phyloP scores from a whole-genome alignment of 2,888 invertebrate species.

The Plagiodera versicolora region DNA sequence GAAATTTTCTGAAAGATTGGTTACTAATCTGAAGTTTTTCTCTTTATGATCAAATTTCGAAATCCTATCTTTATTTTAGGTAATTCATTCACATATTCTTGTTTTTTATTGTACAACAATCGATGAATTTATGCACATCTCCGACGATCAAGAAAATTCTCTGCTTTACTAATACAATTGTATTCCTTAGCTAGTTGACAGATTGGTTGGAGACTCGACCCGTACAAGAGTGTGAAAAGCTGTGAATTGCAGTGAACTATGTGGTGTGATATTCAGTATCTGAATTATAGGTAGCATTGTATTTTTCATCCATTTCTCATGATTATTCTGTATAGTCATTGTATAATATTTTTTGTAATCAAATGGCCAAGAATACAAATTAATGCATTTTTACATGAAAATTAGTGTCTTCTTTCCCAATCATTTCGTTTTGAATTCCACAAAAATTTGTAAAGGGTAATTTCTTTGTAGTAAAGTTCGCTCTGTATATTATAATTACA shows the following conservation, averaged over 20 bases:
- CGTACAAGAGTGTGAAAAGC: conserved; percentile 72
- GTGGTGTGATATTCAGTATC: neutral
- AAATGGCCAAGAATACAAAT: neutral
- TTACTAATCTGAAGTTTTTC: too few species aligned
- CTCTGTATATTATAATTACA: too few species aligned
- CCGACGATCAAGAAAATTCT: neutral
- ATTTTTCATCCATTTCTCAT: neutral
- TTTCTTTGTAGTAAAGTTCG: too few species aligned
- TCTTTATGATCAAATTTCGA: too few species aligned
- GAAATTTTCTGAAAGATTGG: too few species aligned
- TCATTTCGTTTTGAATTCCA: too few species aligned
- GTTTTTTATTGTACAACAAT: neutral
- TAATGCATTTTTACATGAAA: neutral
- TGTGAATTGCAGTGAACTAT: neutral
- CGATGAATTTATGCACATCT: neutral
- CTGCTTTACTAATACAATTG: conserved; percentile 10
- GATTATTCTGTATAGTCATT: neutral
- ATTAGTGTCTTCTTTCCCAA: neutral
- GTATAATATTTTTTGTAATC: neutral
- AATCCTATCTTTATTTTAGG: too few species aligned
- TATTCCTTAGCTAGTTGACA: conserved; percentile 70
- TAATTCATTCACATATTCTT: too few species aligned
- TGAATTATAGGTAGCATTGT: neutral
- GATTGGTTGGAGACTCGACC: conserved; percentile 79
- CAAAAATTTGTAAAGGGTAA: too few species aligned